Percentiles rank a stretch among this genome's conserved stretches.
Conservation (phyloP, 2,888 invertebrate genomes). For the Melangyna quadrimaculata region DNA sequence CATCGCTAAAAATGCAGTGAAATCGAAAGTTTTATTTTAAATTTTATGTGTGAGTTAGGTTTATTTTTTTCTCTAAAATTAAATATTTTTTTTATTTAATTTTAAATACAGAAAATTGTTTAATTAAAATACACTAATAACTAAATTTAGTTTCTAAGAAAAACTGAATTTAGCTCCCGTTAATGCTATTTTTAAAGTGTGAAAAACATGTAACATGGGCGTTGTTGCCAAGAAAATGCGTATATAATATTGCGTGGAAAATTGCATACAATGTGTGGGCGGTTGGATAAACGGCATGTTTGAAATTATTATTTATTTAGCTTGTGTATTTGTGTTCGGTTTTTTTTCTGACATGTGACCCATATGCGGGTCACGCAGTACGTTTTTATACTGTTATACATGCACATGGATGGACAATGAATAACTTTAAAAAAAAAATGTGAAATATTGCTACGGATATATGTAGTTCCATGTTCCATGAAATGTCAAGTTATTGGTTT, state of each 20-base stretch:
- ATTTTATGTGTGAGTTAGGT: neutral
- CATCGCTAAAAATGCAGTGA: neutral
- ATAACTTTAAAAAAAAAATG: neutral
- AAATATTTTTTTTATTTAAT: slow-evolving; percentile 33
- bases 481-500: neutral
- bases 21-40: slow-evolving; percentile 40
- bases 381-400: neutral
- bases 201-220: slow-evolving; percentile 9
- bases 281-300: neutral
- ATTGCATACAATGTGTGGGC: slow-evolving; percentile 48
- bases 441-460: neutral
- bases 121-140: slow-evolving; percentile 27
- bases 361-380: slow-evolving; percentile 25
- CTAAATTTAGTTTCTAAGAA: slow-evolving; percentile 44
- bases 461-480: too few species aligned
- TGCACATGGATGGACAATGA: neutral
- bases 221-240: slow-evolving; percentile 50
- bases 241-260: slow-evolving; percentile 51
- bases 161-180: slow-evolving; percentile 41
- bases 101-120: slow-evolving; percentile 45
- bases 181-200: slow-evolving; percentile 39
- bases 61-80: slow-evolving; percentile 24
- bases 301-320: neutral
- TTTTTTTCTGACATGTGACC: slow-evolving; percentile 42
- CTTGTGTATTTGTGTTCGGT: neutral